Base-by-base conservation (phyloP, 2,888 invertebrate species). In the Parapristionchus giblindavisi region DNA sequence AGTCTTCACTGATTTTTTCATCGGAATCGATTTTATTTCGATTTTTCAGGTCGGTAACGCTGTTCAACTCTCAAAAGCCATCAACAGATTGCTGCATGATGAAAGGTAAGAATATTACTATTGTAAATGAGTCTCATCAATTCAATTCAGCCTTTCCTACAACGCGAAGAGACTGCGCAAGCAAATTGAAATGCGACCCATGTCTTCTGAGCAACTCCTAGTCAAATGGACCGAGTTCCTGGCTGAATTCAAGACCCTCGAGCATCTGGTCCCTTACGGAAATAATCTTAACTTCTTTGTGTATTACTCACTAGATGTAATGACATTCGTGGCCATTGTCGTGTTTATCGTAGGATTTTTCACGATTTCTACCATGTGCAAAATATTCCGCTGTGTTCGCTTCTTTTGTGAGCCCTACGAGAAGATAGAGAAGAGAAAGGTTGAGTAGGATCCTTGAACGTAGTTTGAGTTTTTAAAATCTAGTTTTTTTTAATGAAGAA, bases 291-390 rank as follows among this genome's bases (percentile, higher is more conserved):
- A 66, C 34, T 24, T 36, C 24, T 34, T 75, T 32, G 63, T 63
- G 34, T 75, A 75, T 66, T 66, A 75, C 40, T 75, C 75, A 4
- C 54, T 65, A 8, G 75, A 75, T 66, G 75, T 75, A 2, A 63
- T 75, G 24, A 32, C 56, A 36, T 75, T 75, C 66, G n/a, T 74
- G n/a, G n/a, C n/a, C n/a, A n/a, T n/a, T n/a, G n/a, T n/a, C n/a
- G n/a, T n/a, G n/a, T n/a, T n/a, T n/a, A n/a, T n/a, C n/a, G n/a
- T n/a, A n/a, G n/a, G n/a, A n/a, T n/a, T n/a, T n/a, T n/a, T n/a
- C n/a, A n/a, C n/a, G n/a, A n/a, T n/a, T n/a, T n/a, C n/a, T n/a
- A n/a, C n/a, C n/a, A n/a, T n/a, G n/a, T n/a, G n/a, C n/a, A n/a
- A n/a, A n/a, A n/a, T n/a, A n/a, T n/a, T n/a, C n/a, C n/a, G n/a